A percentile compares a stretch with the other conserved stretches of the same genome.
Evolutionary conservation across 2,113 vertebrate species (phyloP).

Genomic region (Phaetusa simplex): DNA sequence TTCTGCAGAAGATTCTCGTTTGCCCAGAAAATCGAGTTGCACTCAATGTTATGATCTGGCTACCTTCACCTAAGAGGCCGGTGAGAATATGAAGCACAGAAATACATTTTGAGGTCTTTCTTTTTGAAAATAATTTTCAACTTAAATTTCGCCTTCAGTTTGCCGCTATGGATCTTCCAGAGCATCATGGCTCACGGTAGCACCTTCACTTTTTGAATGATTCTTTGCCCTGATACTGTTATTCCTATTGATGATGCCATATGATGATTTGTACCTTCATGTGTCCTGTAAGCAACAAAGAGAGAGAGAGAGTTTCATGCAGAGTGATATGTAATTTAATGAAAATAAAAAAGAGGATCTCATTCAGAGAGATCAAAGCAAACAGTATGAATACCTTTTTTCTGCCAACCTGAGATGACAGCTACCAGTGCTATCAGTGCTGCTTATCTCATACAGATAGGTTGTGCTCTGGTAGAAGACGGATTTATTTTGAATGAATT

Average conservation of each 20-base stretch:
- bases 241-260: background rate
- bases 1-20: background rate
- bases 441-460: background rate
- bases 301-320: background rate
- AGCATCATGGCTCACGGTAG: background rate
- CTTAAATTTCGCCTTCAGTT: background rate
- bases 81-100: background rate
- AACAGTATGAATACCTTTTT: background rate
- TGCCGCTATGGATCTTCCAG: background rate
- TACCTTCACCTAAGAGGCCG: background rate
- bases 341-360: background rate
- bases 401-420: background rate
- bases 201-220: background rate
- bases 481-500: conserved; percentile 15
- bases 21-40: background rate
- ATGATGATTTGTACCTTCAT: background rate
- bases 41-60: background rate
- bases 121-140: background rate
- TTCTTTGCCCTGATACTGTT: background rate
- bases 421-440: background rate
- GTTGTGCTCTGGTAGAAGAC: background rate
- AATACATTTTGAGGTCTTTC: background rate
- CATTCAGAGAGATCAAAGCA: background rate
- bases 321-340: background rate
- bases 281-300: background rate